These are phyloP conservation scores for Nothobranchius kuhntae DNA, from an alignment of 2,113 vertebrate species.

Conservation along the genomic window DNA sequence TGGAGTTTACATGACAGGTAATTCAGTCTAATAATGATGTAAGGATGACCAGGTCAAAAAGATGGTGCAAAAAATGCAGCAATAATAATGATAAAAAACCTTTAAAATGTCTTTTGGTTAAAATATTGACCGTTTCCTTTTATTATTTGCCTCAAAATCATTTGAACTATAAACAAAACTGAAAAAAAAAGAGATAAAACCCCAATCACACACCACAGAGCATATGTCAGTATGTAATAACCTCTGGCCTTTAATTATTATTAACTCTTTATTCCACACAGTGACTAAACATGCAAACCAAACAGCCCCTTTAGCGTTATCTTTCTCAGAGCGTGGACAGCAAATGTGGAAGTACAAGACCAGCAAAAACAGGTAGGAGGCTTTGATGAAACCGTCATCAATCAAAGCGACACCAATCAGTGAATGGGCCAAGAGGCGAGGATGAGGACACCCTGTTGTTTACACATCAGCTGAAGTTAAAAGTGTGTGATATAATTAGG, in stretches of 20 bases:
- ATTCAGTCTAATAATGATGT: too few species aligned
- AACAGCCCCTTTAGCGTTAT: conserved; percentile 44
- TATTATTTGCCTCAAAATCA: not conserved
- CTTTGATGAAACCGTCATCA: conserved; percentile 48
- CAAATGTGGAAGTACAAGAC: not conserved
- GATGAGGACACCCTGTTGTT: conserved; percentile 45
- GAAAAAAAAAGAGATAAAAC: conserved; percentile 9
- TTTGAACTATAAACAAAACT: not conserved
- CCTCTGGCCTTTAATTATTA: conserved; percentile 8
- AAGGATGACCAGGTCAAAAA: too few species aligned
- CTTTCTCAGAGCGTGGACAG: not conserved
- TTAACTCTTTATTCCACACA: accelerated
- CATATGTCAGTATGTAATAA: not conserved
- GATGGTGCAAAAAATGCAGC: not conserved
- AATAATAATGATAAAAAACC: too few species aligned
- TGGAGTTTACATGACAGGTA: too few species aligned
- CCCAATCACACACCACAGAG: conserved; percentile 17
- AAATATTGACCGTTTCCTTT: not conserved
- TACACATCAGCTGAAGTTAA: conserved; percentile 52
- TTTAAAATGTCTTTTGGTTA: not conserved
- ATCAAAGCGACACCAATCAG: conserved; percentile 44
- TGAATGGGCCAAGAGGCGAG: conserved; percentile 22
- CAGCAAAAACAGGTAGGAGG: not conserved
- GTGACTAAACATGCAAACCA: not conserved
- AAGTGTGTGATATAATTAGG: conserved; percentile 67